A percentile compares a stretch with the other conserved stretches of the same genome.
Evolutionary conservation across 2,113 vertebrate genomes (phyloP).

Genomic region (Phainopepla nitens): DNA sequence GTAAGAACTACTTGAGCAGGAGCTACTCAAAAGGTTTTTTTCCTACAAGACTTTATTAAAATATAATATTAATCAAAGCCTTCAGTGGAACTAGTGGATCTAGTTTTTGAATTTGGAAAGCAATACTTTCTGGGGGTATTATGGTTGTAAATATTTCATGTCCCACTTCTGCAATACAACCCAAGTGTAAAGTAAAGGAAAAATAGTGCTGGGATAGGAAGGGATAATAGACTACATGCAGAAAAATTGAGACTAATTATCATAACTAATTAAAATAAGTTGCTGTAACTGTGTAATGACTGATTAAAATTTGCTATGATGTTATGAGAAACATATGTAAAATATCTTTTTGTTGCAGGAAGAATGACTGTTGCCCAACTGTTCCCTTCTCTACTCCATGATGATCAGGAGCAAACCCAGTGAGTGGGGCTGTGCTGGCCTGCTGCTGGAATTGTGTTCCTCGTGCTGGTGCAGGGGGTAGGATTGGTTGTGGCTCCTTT

Average conservation of each 20-base stretch:
- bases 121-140: not conserved
- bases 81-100: not conserved
- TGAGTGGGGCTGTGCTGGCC: not conserved
- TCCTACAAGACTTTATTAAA: not conserved
- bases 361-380: not conserved
- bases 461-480: not conserved
- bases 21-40: not conserved
- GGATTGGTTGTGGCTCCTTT: not conserved
- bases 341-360: not conserved
- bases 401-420: not conserved
- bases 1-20: not conserved
- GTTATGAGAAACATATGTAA: not conserved
- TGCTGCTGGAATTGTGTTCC: not conserved
- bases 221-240: not conserved
- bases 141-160: not conserved
- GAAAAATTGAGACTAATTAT: not conserved
- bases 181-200: not conserved
- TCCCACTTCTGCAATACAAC: not conserved
- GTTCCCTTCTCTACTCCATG: not conserved
- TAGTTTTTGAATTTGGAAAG: not conserved
- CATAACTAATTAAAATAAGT: not conserved
- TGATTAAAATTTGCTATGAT: not conserved
- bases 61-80: not conserved
- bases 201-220: not conserved
- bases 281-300: not conserved